phyloP scores from a whole-genome alignment of 2,888 invertebrate species.

The Sesamia inferens region DNA sequence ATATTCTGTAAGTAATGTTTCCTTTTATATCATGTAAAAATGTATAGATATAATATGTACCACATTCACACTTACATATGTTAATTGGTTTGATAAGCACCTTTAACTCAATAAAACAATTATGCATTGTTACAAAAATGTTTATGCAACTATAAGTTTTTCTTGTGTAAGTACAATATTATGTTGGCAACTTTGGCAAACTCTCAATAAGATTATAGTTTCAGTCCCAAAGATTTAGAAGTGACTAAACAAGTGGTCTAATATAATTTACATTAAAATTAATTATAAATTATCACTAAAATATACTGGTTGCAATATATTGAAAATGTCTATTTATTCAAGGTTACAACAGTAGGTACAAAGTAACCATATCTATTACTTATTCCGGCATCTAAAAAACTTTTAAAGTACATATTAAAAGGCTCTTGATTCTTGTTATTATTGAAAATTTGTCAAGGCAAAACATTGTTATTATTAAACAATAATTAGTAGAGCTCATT shows the following conservation, averaged over 20 bases:
- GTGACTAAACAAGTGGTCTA: constrained; percentile 35
- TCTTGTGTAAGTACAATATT: constrained; percentile 57
- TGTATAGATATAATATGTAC: constrained; percentile 79
- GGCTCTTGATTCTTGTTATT: constrained; percentile 23
- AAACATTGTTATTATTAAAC: constrained; percentile 22
- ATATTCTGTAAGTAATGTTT: constrained; percentile 85
- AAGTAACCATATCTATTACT: constrained; percentile 28
- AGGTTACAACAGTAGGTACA: constrained; percentile 28
- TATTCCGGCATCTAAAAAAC: constrained; percentile 40
- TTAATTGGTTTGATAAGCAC: constrained; percentile 73
- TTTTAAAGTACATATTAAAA: constrained; percentile 24
- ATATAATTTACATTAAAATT: constrained; percentile 26
- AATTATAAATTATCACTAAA: constrained; percentile 13
- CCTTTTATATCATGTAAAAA: constrained; percentile 85
- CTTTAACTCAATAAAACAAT: constrained; percentile 46
- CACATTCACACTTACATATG: constrained; percentile 48
- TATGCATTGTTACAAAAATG: constrained; percentile 50
- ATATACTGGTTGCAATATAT: constrained; percentile 16
- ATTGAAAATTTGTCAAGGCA: constrained; percentile 23
- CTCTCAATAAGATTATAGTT: constrained; percentile 24
- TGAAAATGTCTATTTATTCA: constrained; percentile 37
- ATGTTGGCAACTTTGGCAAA: constrained; percentile 16
- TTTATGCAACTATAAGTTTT: constrained; percentile 33
- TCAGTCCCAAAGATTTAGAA: constrained; percentile 30
- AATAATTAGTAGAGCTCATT: constrained; percentile 28